Conservation (phyloP, 2,888 invertebrate species). For the Mesorhabditis spiculigera region DNA sequence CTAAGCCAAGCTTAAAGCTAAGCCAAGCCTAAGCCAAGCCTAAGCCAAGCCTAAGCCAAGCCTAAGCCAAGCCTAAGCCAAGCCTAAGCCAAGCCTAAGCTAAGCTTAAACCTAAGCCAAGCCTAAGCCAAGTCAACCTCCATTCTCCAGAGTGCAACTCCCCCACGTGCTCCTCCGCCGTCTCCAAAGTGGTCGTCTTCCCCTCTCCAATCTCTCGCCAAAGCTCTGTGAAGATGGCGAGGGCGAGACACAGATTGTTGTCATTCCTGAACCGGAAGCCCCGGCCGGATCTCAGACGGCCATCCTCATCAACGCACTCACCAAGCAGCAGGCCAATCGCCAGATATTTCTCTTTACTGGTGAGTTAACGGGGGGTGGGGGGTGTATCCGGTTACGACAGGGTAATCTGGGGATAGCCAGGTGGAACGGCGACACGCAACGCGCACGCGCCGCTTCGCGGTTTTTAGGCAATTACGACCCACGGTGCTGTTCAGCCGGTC, state of each 20-base stretch:
- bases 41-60: too few species aligned
- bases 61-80: too few species aligned
- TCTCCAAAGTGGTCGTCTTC: slow-evolving; percentile 38
- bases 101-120: background rate
- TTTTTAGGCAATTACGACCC: too few species aligned
- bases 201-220: slow-evolving; percentile 26
- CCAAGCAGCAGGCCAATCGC: background rate
- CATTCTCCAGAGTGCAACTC: slow-evolving; percentile 67
- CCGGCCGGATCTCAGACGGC: background rate
- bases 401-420: too few species aligned
- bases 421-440: too few species aligned
- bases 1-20: background rate
- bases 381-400: too few species aligned
- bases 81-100: background rate
- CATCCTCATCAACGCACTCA: background rate
- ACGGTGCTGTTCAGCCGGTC: too few species aligned
- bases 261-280: background rate
- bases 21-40: too few species aligned
- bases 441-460: too few species aligned
- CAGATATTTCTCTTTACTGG: background rate
- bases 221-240: slow-evolving; percentile 12
- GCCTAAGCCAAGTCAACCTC: background rate
- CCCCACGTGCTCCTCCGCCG: slow-evolving; percentile 68
- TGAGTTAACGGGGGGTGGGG: background rate
- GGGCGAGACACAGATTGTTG: background rate